These are phyloP conservation scores for Brachionus asplanchnoidis DNA, from an alignment of 1,140 invertebrate species.

Conservation along the genomic window DNA sequence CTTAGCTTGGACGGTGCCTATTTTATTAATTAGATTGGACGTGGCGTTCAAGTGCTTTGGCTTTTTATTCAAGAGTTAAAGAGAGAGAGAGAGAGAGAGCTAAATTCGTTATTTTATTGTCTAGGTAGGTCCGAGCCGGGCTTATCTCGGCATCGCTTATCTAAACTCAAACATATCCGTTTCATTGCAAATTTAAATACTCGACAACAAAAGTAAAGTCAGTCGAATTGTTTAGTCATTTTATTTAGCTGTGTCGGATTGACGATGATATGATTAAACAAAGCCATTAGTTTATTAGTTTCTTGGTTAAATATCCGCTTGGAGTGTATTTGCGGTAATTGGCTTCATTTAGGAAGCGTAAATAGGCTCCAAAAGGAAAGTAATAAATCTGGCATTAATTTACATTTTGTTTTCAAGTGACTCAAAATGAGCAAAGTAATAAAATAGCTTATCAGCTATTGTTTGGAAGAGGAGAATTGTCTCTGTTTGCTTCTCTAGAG, in stretches of 20 bases:
- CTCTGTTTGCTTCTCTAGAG: not conserved
- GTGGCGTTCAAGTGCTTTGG: not conserved
- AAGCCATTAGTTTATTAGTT: conserved; percentile 37
- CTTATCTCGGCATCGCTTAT: not conserved
- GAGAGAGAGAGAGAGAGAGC: not conserved
- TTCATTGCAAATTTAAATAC: not conserved
- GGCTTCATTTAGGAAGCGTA: not conserved
- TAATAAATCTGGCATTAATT: conserved; percentile 23
- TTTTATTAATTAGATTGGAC: conserved; percentile 26
- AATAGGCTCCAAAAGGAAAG: conserved; percentile 17
- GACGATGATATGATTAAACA: not conserved
- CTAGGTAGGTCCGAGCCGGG: not conserved
- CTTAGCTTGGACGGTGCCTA: conserved; percentile 14
- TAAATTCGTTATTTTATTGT: conserved; percentile 16
- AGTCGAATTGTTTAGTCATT: not conserved
- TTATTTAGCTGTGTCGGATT: not conserved
- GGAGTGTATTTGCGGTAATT: not conserved
- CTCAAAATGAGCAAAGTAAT: not conserved
- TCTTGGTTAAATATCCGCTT: conserved; percentile 32
- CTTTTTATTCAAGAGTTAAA: not conserved
- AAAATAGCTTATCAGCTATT: conserved; percentile 11
- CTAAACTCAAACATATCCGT: conserved; percentile 19
- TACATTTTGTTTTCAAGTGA: conserved; percentile 17
- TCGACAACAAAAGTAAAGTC: not conserved
- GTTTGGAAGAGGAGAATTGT: not conserved